phyloP scores from a whole-genome alignment of 2,888 invertebrate species.

The Blastobasis lacticolella region DNA sequence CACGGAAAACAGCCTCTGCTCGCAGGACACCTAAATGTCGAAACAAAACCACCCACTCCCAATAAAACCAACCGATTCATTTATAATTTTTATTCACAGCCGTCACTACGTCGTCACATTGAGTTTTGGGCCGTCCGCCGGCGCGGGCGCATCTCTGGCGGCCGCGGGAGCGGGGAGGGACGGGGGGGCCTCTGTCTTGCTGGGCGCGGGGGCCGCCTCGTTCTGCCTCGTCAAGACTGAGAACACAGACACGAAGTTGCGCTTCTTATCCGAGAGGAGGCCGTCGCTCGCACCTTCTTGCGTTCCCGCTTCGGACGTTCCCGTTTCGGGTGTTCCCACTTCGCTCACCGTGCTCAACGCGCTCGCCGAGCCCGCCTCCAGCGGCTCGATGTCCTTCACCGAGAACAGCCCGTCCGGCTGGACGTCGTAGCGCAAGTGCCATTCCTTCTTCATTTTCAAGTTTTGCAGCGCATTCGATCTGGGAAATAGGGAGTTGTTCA shows the following conservation, averaged over 20 bases:
- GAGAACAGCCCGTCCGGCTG: constrained; percentile 29
- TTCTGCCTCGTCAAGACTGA: too few species aligned
- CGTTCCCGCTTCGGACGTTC: background rate
- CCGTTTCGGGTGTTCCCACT: background rate
- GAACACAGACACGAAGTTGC: too few species aligned
- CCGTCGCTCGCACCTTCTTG: background rate
- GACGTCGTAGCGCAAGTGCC: constrained; percentile 44
- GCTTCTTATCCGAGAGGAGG: too few species aligned
- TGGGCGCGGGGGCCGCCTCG: background rate
- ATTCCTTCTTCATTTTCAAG: constrained; percentile 50
- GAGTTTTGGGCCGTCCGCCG: background rate
- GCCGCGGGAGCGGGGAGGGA: background rate
- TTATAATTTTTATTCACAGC: constrained; percentile 24
- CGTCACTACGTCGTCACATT: constrained; percentile 30
- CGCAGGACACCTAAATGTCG: too few species aligned
- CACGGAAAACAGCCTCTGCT: too few species aligned
- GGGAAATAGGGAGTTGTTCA: background rate
- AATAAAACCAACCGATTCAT: background rate
- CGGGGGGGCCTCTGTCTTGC: constrained; percentile 8
- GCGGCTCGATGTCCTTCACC: constrained; percentile 4
- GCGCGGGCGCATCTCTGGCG: constrained; percentile 6
- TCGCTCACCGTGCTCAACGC: background rate
- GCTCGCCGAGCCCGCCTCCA: background rate
- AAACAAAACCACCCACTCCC: too few species aligned
- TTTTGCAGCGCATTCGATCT: constrained; percentile 46